phyloP scores from a whole-genome alignment of 2,888 invertebrate species.

The Eupithecia insigniata region DNA sequence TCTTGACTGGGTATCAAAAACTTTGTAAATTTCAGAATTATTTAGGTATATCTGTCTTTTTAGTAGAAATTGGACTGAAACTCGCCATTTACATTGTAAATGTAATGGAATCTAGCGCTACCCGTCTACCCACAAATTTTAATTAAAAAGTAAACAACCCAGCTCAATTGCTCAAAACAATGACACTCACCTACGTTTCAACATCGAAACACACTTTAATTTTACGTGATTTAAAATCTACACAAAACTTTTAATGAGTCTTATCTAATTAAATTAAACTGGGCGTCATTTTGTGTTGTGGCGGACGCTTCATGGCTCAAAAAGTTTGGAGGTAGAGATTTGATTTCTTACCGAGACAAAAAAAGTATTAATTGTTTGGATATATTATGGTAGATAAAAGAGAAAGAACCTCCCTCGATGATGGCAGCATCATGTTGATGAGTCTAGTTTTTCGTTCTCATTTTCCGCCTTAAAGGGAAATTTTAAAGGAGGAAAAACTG shows the following conservation, averaged over 20 bases:
- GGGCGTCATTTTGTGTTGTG: not conserved
- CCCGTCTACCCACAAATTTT: constrained; percentile 2
- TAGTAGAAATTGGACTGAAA: not conserved
- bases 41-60: not conserved
- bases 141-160: constrained; percentile 9
- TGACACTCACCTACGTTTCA: constrained; percentile 5
- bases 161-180: constrained; percentile 5
- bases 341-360: not conserved
- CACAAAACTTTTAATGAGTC: not conserved
- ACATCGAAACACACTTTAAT: constrained; percentile 13
- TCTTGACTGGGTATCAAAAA: not conserved
- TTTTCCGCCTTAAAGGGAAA: not conserved
- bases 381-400: no score
- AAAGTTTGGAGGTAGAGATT: not conserved
- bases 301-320: not conserved
- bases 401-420: not conserved
- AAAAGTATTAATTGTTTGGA: not conserved
- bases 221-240: not conserved
- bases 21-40: not conserved
- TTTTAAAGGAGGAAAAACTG: not conserved
- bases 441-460: no score
- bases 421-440: no score
- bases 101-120: not conserved
- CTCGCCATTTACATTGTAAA: constrained; percentile 4
- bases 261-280: not conserved